phyloP scores from a whole-genome alignment of 2,797 vertebrate genomes.

The Clarias fuscus region DNA sequence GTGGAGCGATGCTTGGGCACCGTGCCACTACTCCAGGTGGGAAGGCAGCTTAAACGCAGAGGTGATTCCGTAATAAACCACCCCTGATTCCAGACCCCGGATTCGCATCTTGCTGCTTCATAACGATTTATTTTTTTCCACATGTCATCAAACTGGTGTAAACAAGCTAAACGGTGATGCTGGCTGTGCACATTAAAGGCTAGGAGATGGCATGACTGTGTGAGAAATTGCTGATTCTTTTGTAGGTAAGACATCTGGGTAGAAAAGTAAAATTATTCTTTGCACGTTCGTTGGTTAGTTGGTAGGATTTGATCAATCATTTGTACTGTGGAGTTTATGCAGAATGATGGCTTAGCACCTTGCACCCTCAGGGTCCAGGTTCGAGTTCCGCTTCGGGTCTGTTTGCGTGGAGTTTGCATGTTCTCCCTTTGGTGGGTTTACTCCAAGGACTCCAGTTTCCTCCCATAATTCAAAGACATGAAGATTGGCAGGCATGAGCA shows the following conservation, averaged over 20 bases:
- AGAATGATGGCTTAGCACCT: no score
- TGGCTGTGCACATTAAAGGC: not conserved
- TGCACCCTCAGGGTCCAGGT: no score
- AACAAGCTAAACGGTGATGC: constrained; percentile 29
- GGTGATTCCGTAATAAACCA: constrained; percentile 58
- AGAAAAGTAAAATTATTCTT: not conserved
- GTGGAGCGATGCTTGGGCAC: constrained; percentile 51
- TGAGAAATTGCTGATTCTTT: not conserved
- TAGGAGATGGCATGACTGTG: not conserved
- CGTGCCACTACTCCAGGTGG: constrained; percentile 60
- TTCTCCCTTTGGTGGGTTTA: no score
- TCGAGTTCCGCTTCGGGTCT: no score
- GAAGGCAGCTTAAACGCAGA: constrained; percentile 53
- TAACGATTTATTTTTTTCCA: constrained; percentile 51
- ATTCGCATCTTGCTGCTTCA: constrained; percentile 43
- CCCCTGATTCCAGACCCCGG: constrained; percentile 47
- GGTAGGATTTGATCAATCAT: not conserved
- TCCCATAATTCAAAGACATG: no score
- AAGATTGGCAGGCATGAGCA: no score
- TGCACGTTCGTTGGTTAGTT: not conserved
- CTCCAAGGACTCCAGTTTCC: no score
- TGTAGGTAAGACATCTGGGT: not conserved
- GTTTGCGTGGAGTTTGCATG: no score
- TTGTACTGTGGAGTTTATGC: not conserved
- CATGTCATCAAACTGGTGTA: constrained; percentile 28